A percentile compares a stretch with the other conserved stretches of the same genome.
phyloP scores from a whole-genome alignment of 1,140 invertebrate species.

The Physella acuta region DNA sequence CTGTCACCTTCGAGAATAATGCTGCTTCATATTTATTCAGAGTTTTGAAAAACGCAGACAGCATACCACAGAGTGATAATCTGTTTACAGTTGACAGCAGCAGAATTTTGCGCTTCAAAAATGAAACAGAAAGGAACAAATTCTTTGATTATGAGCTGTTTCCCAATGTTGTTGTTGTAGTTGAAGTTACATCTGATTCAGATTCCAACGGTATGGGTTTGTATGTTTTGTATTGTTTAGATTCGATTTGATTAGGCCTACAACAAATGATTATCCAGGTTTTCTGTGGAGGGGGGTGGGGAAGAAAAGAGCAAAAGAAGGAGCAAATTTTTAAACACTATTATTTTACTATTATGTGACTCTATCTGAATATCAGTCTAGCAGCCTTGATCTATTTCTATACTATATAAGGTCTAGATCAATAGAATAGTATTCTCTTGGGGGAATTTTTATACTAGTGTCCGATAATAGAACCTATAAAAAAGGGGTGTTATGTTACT shows the following conservation, averaged over 20 bases:
- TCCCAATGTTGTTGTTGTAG: slow-evolving; percentile 10
- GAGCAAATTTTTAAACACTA: background rate
- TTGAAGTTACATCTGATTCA: slow-evolving; percentile 14
- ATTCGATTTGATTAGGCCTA: background rate
- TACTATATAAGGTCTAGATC: too few species aligned
- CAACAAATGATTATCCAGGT: background rate
- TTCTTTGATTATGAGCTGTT: slow-evolving; percentile 20
- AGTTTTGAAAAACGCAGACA: slow-evolving; percentile 11
- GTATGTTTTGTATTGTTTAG: background rate
- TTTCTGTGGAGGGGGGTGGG: background rate
- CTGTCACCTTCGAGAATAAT: background rate
- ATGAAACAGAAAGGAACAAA: slow-evolving; percentile 1
- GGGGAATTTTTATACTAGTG: too few species aligned
- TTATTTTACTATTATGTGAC: background rate
- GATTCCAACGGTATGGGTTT: background rate
- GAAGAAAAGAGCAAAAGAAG: background rate
- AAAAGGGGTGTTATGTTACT: too few species aligned
- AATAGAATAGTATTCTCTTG: too few species aligned
- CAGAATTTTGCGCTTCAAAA: background rate
- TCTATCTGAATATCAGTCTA: background rate
- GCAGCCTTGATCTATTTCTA: background rate
- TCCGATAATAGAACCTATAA: too few species aligned
- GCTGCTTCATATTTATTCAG: slow-evolving; percentile 14
- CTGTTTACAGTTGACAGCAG: slow-evolving; percentile 9
- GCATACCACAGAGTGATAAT: background rate